Conservation (phyloP, 1,140 invertebrate genomes). For the Spodoptera litura region DNA sequence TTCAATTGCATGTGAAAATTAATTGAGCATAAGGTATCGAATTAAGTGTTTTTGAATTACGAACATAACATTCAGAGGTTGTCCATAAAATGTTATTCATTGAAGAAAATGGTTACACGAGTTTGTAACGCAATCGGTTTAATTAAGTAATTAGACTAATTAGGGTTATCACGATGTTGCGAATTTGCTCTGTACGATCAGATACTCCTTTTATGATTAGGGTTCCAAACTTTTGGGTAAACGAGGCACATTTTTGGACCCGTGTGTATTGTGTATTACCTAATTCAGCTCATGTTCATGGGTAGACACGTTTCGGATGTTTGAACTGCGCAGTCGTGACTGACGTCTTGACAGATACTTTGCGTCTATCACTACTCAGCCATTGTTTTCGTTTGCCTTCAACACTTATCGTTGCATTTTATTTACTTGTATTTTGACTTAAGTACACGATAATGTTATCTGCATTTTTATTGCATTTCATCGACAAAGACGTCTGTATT, state of each 20-base stretch:
- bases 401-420: slow-evolving; percentile 25
- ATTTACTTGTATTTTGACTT: slow-evolving; percentile 24
- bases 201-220: slow-evolving; percentile 7
- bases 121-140: slow-evolving; percentile 4
- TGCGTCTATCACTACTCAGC: slow-evolving; percentile 8
- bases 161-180: neutral
- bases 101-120: slow-evolving; percentile 22
- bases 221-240: neutral
- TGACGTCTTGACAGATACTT: slow-evolving; percentile 33
- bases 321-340: slow-evolving; percentile 40
- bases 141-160: slow-evolving; percentile 32
- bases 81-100: slow-evolving; percentile 3
- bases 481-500: neutral
- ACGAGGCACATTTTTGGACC: slow-evolving; percentile 1
- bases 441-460: slow-evolving; percentile 6
- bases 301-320: slow-evolving; percentile 40
- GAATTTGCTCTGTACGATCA: slow-evolving; percentile 2
- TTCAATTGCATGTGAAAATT: slow-evolving; percentile 31
- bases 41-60: slow-evolving; percentile 10
- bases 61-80: slow-evolving; percentile 12
- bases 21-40: slow-evolving; percentile 7
- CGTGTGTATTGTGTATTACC: neutral
- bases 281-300: slow-evolving; percentile 22
- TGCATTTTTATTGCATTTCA: slow-evolving; percentile 1
- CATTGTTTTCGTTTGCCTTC: slow-evolving; percentile 21